These are phyloP conservation scores for Percina caprodes DNA, from an alignment of 2,113 vertebrate species.

Conservation along the genomic window DNA sequence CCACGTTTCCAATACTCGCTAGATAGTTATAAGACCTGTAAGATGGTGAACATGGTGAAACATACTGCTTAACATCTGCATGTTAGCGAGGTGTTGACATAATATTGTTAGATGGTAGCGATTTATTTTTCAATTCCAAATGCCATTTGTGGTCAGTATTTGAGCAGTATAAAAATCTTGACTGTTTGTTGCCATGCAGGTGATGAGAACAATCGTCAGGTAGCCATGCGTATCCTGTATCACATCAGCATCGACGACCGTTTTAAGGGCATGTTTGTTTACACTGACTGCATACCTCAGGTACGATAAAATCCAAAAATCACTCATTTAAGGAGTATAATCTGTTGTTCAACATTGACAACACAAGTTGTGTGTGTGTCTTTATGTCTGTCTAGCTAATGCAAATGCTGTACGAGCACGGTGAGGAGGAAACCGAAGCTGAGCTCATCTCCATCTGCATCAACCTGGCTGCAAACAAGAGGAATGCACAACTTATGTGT, in stretches of 20 bases:
- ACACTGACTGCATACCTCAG: conserved; percentile 96
- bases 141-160: background rate
- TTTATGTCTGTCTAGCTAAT: conserved; percentile 87
- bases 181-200: conserved; percentile 74
- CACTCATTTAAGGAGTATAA: background rate
- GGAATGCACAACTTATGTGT: conserved; percentile 94
- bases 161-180: background rate
- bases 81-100: no score
- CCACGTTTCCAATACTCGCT: no score
- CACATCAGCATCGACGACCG: conserved; percentile 97
- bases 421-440: conserved; percentile 90
- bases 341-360: no score
- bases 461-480: conserved; percentile 97
- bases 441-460: conserved; percentile 97
- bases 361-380: background rate
- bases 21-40: no score
- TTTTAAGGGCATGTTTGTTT: conserved; percentile 96
- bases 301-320: conserved; percentile 74
- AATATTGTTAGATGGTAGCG: background rate
- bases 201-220: conserved; percentile 92
- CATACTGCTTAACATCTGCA: no score
- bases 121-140: background rate
- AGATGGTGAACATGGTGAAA: no score
- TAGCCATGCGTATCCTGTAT: conserved; percentile 94
- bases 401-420: conserved; percentile 94